phyloP scores from a whole-genome alignment of 2,888 invertebrate genomes.

The Agrotis segetum region DNA sequence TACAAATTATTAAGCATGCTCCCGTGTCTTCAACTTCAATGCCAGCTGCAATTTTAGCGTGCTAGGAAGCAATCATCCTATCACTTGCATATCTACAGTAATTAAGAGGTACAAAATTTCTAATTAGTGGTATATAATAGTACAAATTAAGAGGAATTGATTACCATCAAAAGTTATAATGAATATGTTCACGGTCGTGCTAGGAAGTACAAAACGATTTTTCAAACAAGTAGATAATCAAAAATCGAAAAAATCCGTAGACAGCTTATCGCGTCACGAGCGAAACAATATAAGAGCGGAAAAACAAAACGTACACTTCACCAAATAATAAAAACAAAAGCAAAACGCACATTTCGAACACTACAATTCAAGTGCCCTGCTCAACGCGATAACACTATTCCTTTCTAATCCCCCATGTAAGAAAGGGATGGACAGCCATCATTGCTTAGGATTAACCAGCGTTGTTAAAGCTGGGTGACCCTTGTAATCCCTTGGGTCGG shows the following conservation, averaged over 20 bases:
- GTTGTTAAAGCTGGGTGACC: slow-evolving; percentile 58
- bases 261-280: background rate
- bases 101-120: too few species aligned
- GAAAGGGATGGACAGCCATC: slow-evolving; percentile 59
- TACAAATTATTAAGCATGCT: too few species aligned
- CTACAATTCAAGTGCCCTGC: slow-evolving; percentile 36
- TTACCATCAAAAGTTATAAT: too few species aligned
- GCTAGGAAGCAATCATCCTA: too few species aligned
- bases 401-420: slow-evolving; percentile 45
- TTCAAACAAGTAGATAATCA: background rate
- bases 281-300: background rate
- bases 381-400: slow-evolving; percentile 52
- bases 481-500: slow-evolving; percentile 69
- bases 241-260: background rate
- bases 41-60: too few species aligned
- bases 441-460: slow-evolving; percentile 69
- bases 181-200: too few species aligned
- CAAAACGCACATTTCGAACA: slow-evolving; percentile 20
- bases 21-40: too few species aligned
- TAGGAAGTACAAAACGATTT: too few species aligned
- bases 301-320: background rate
- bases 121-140: too few species aligned
- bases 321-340: slow-evolving; percentile 36
- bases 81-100: too few species aligned
- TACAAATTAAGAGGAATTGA: too few species aligned